These are phyloP conservation scores for Ciconia stormi DNA, from an alignment of 2,113 vertebrate species.

Conservation along the genomic window DNA sequence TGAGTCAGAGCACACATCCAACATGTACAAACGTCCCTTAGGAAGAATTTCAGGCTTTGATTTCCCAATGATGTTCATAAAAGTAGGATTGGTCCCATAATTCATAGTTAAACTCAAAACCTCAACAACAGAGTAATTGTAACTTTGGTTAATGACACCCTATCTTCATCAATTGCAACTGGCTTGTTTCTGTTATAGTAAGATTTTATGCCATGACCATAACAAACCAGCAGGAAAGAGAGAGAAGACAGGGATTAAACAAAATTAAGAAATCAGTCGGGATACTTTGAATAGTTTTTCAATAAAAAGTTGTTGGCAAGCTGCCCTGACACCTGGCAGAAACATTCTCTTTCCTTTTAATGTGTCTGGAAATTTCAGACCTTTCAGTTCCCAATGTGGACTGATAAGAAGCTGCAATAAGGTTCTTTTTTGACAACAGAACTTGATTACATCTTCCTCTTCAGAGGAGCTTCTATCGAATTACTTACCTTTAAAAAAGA, in stretches of 20 bases:
- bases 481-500: not conserved
- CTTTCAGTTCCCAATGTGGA: not conserved
- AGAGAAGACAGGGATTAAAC: not conserved
- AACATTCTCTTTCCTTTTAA: not conserved
- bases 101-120: not conserved
- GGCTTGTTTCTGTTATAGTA: not conserved
- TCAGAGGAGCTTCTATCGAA: not conserved
- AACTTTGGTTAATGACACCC: not conserved
- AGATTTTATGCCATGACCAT: not conserved
- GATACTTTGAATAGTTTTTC: not conserved
- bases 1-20: conserved; percentile 20
- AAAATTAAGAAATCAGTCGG: not conserved
- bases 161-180: not conserved
- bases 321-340: not conserved
- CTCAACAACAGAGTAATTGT: not conserved
- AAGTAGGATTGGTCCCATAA: conserved; percentile 18
- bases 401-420: not conserved
- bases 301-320: not conserved
- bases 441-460: not conserved
- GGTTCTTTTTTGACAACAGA: not conserved
- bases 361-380: not conserved
- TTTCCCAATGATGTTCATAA: conserved; percentile 15
- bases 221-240: not conserved
- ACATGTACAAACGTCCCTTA: not conserved
- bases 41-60: not conserved